Base-by-base conservation (phyloP, 1,140 invertebrate genomes). In the Pachypsylla venusta region DNA sequence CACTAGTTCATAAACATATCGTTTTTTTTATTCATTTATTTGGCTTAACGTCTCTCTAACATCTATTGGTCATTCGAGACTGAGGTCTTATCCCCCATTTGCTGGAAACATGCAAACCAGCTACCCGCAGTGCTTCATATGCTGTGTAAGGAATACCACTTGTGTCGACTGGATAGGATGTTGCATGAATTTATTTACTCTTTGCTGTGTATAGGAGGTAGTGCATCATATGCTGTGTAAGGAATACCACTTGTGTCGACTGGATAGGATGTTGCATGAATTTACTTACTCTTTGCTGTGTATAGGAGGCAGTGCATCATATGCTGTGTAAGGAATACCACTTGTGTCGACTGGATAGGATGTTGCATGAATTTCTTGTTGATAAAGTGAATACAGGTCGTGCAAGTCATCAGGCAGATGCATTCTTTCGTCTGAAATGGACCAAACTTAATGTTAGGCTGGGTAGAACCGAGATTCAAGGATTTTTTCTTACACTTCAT, bases 371-470 rank as follows among this genome's bases (percentile, higher is more conserved):
- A 88, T 87, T 71, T 88, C 85, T 67, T 88, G 82, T 66, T 89
- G 85, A 67, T 94, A 94, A 62, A 92, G 74, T 10, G 81, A 79
- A 69, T 92, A 93, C 13, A 94, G 73, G 60, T 92, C 87, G 59
- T 85, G 81, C 28, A 94, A 71, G 65, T 93, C 89, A 5, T 80
- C 74, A 2, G 89, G 83, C 19, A 89, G 73, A 20, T 76, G 74
- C 3, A 89, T 68, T 61, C 78, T 75, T 64, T 81, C 75, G 68
- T 82, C 80, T 86, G 72, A 69, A 71, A 64, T n/a, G n/a, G n/a
- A n/a, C n/a, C n/a, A n/a, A n/a, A n/a, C n/a, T n/a, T n/a, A n/a
- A n/a, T n/a, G n/a, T n/a, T n/a, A n/a, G n/a, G n/a, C n/a, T n/a
- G n/a, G n/a, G n/a, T n/a, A n/a, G n/a, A n/a, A n/a, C n/a, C n/a